Conservation (phyloP, 2,888 invertebrate genomes). For the Elmis aenea region DNA sequence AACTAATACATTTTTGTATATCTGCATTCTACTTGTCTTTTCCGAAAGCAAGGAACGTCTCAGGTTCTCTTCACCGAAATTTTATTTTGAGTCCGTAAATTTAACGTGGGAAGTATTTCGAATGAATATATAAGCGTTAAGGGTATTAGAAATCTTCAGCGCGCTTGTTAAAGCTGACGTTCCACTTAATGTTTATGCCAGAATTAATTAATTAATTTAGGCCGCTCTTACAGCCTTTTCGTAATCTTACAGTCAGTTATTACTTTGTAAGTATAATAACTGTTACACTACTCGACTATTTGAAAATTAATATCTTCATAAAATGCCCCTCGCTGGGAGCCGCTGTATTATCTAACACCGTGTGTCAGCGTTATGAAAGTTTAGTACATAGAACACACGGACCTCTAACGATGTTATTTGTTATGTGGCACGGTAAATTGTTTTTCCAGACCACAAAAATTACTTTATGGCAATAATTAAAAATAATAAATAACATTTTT, state of each 20-base stretch:
- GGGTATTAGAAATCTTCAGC: too few relatives aligned
- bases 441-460: too few relatives aligned
- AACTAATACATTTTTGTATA: constrained; percentile 39
- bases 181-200: constrained; percentile 46
- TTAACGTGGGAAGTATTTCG: too few relatives aligned
- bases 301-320: constrained; percentile 49
- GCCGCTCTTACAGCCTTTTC: constrained; percentile 43
- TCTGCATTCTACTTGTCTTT: constrained; percentile 25
- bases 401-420: constrained; percentile 6
- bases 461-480: too few relatives aligned
- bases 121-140: too few relatives aligned
- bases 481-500: too few relatives aligned
- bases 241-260: constrained; percentile 46
- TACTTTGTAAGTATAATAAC: constrained; percentile 48
- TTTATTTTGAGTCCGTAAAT: too few relatives aligned
- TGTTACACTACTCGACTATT: constrained; percentile 47
- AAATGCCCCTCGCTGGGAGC: constrained; percentile 43
- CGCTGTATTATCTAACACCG: constrained; percentile 39
- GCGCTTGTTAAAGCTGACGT: constrained; percentile 26
- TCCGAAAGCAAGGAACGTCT: constrained; percentile 16
- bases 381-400: constrained; percentile 38
- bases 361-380: constrained; percentile 44
- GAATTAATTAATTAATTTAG: constrained; percentile 50
- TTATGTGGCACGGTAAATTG: too few relatives aligned
- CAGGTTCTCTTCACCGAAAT: too few relatives aligned